A percentile compares a stretch with the other conserved stretches of the same genome.
Conservation (phyloP, 1,140 invertebrate species). For the Drosophila santomea region DNA sequence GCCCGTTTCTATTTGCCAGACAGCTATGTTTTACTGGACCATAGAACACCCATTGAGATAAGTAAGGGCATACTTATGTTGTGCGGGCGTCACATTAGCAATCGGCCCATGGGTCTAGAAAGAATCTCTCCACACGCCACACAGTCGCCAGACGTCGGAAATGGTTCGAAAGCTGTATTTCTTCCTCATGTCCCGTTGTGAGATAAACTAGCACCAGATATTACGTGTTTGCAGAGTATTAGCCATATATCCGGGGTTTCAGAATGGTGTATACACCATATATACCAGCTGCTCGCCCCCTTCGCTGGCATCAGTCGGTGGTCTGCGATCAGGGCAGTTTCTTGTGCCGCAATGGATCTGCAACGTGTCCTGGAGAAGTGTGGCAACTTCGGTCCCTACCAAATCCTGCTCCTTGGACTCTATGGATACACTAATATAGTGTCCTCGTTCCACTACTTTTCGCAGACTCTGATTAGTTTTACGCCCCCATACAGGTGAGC, state of each 20-base stretch:
- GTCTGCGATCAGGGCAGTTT: constrained; percentile 30
- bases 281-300: constrained; percentile 19
- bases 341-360: constrained; percentile 84
- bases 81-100: constrained; percentile 2
- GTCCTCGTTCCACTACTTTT: constrained; percentile 86
- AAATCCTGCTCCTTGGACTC: constrained; percentile 86
- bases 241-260: neutral
- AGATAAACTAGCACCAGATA: constrained; percentile 22
- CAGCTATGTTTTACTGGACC: constrained; percentile 3
- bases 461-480: constrained; percentile 86
- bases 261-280: constrained; percentile 4
- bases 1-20: constrained; percentile 16
- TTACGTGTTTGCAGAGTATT: constrained; percentile 27
- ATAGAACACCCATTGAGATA: constrained; percentile 5
- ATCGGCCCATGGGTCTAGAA: neutral
- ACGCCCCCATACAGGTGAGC: constrained; percentile 85
- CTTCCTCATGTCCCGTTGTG: constrained; percentile 5
- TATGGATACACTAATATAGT: constrained; percentile 86
- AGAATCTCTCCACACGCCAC: constrained; percentile 20
- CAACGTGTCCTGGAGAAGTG: constrained; percentile 86
- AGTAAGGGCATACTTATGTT: constrained; percentile 10
- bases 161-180: constrained; percentile 11
- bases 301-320: constrained; percentile 30
- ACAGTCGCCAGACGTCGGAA: constrained; percentile 29
- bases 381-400: constrained; percentile 87